Base-by-base conservation (phyloP, 1,140 invertebrate species). In the Druon quercuslanigerum region DNA sequence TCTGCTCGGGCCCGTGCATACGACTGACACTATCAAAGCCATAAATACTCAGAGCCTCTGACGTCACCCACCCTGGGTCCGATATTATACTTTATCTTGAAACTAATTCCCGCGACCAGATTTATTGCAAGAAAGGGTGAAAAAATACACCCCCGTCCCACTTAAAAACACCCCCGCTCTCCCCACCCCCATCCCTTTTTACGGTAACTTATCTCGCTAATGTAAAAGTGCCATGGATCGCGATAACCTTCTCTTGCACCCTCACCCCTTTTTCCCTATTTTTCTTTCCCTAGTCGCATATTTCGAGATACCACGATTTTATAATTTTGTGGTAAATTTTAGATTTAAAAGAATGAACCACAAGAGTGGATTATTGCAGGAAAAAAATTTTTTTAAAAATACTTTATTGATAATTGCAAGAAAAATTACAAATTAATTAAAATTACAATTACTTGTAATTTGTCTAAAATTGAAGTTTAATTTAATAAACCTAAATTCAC, bases 31-130 rank as follows among this genome's bases (percentile, higher is more conserved):
- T 89, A 89, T 89, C 88, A 77, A 76, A 75, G 77, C 83, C 83
- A 89, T 89, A 89, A 89, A 89, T 89, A 89, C 84, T 85, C 83
- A 76, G 82, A 86, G 87, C 83, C 87, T 87, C 88, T 87, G 88
- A 89, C 88, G 86, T 89, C 88, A 88, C 83, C 86, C 84, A 83
- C 84, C 83, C 85, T 83, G 81, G 83, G 84, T 83, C 87, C 86
- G 88, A 89, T 89, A 88, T 89, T 89, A 88, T 89, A 88, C 88
- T 89, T 89, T 89, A 89, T 89, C 88, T 89, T 85, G 80, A 88
- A 89, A 88, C 88, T 89, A 89, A 88, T 89, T 89, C 88, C 87
- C 87, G 87, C 82, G 85, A 75, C 82, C 87, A 88, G 88, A 89
- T 89, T 89, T 89, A 89, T 89, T 84, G 85, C 88, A 82, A 87